Base-by-base conservation (phyloP, 2,797 vertebrate species). In the Vultur gryphus region DNA sequence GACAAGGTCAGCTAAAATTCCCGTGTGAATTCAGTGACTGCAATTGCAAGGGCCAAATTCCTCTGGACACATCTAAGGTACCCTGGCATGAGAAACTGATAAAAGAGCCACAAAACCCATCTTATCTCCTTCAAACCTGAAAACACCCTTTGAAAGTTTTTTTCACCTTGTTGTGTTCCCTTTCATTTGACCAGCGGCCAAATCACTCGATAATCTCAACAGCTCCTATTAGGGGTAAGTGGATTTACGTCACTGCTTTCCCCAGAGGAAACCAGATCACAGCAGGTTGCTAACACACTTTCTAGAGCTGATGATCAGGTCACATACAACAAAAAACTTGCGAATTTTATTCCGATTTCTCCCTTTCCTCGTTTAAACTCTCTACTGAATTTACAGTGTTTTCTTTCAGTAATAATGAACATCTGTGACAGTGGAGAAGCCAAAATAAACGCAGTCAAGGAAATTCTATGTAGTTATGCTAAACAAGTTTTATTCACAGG, bases 1-100 rank as follows among this genome's bases (percentile, higher is more conserved):
- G 97, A 98, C 97, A 98, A 97, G 98, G 96, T 96, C 96, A 95
- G 46, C 70, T 70, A 89, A 84, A 97, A 97, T 97, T 98, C 97
- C 96, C 88, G 33, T 97, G 96, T 94, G 96, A 97, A 96, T 92
- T 95, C 69, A 91, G 91, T 1, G 29, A 88, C 87, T 92, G 66
- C 89, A 93, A 71, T 48, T 11, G 46, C 93, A 89, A 84, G 70
- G 85, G 92, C 89, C 82, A 82, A 64, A 95, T 96, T 96, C 85
- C 93, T 94, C 44, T 43, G 2, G 80, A 73, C 91, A 90, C 84
- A 89, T 97, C 93, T 96, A 91, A 96, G 96, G 75, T 89, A 90
- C 76, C 41, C 78, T 97, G 89, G 89, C 96, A 96, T 95, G 94
- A 97, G 96, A 97, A 97, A 96, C 81, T 89, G 97, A 97, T 97